Conservation (phyloP, 2,113 vertebrate species). For the Scopus umbretta region DNA sequence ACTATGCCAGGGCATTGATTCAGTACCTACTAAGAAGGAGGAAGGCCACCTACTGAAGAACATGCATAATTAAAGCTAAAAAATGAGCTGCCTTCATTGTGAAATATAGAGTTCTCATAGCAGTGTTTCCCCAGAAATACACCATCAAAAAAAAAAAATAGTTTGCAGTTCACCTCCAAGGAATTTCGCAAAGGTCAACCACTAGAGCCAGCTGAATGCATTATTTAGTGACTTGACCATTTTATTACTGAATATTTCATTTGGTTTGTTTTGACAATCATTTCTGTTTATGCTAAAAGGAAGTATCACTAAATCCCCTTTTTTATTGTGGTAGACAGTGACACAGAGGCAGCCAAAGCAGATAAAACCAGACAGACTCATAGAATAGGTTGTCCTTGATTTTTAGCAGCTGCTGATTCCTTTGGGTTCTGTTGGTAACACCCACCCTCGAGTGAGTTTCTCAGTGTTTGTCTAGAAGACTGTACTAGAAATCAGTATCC, state of each 20-base stretch:
- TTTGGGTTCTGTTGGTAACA: not conserved
- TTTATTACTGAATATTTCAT: slow-evolving; percentile 37
- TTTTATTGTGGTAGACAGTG: not conserved
- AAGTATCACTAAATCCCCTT: not conserved
- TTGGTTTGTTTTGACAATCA: slow-evolving; percentile 4
- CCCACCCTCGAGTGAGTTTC: not conserved
- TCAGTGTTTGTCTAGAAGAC: not conserved
- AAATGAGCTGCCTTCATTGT: not conserved
- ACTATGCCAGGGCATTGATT: not conserved
- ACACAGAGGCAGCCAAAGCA: not conserved
- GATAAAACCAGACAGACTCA: too few species aligned
- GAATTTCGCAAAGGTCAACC: slow-evolving; percentile 10
- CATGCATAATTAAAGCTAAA: slow-evolving; percentile 22
- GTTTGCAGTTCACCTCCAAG: not conserved
- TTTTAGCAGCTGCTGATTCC: not conserved
- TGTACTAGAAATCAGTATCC: not conserved
- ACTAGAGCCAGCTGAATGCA: not conserved
- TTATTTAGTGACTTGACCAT: slow-evolving; percentile 26
- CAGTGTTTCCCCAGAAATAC: not conserved
- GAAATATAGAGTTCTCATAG: not conserved
- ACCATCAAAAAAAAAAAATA: not conserved
- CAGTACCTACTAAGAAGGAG: not conserved
- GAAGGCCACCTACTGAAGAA: slow-evolving; percentile 6
- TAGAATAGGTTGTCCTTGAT: not conserved
- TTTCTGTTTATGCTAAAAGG: not conserved